Evolutionary conservation across 2,113 vertebrate genomes (phyloP), one percentile per base, ranked within the genome.

Genomic region (Dermatemys mawii): DNA sequence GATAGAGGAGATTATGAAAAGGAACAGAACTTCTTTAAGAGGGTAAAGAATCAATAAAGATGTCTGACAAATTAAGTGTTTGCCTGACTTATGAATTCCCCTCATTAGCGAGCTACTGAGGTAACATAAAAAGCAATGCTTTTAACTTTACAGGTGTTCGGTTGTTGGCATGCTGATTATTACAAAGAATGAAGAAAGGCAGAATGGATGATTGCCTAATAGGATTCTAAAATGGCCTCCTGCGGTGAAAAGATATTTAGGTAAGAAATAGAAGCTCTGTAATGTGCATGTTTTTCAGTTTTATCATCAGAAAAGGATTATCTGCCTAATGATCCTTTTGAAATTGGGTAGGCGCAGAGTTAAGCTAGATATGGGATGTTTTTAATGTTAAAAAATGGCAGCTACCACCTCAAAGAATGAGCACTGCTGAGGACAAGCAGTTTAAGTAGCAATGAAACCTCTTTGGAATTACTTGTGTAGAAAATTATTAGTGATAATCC

Each of bases 261-360:
- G 90, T 89, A 84, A 83, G 94, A 93, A 96, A 76, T 4, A 91
- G 26, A 57, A 93, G 73, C 67, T 78, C 78, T 87, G 55, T 67
- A 91, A 91, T 6, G 22, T 78, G 57, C 38, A 21, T 1, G 53
- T 16, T 90, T 93, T 94, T 73, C 91, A 78, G 70, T 84, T 79
- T 93, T 75, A 46, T n/a, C 87, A 92, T 96, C 19, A 92, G 93
- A 86, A 88, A 60, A 70, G 3, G 29, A 60, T 82, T 93, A 35
- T 49, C 38, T 79, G 76, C 84, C 87, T 90, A 91, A 85, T 60
- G 86, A 87, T 87, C 76, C 2, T 48, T 81, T 41, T 2, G 83
- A 94, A 88, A 79, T 29, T 1, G 2, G 60, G 63, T 89, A 78
- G 88, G 78, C 63, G 49, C 1, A 48, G 70, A 26, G 7, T 73